Conservation (phyloP, 2,113 vertebrate species). For the Gymnobelideus leadbeateri region DNA sequence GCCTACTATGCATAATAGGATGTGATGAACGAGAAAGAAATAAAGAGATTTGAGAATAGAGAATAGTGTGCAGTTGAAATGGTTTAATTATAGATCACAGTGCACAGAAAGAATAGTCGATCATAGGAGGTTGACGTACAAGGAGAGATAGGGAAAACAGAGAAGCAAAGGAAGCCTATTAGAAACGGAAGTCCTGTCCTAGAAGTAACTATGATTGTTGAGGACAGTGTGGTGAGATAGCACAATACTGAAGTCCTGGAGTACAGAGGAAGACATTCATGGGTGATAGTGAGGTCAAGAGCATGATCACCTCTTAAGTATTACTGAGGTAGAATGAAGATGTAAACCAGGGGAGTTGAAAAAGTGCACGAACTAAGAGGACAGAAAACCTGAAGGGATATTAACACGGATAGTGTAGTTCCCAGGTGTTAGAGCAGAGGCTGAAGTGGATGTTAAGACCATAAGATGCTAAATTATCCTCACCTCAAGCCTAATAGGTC, state of each 20-base stretch:
- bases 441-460: not conserved
- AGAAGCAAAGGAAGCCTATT: not conserved
- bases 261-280: not conserved
- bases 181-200: not conserved
- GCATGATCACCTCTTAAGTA: not conserved
- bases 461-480: not conserved
- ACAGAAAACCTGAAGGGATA: not conserved
- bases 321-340: not conserved
- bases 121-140: not conserved
- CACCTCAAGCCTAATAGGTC: slow-evolving; percentile 28
- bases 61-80: not conserved
- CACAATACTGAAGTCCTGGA: not conserved
- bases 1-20: not conserved
- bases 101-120: not conserved
- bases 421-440: not conserved
- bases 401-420: not conserved
- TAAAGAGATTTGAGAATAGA: not conserved
- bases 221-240: not conserved
- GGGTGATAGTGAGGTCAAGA: not conserved
- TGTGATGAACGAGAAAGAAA: not conserved
- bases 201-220: not conserved
- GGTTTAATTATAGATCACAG: not conserved
- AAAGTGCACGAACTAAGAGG: not conserved
- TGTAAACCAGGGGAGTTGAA: not conserved
- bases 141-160: not conserved